Base-by-base conservation (phyloP, 2,113 vertebrate genomes). In the Acrocephalus kingi region DNA sequence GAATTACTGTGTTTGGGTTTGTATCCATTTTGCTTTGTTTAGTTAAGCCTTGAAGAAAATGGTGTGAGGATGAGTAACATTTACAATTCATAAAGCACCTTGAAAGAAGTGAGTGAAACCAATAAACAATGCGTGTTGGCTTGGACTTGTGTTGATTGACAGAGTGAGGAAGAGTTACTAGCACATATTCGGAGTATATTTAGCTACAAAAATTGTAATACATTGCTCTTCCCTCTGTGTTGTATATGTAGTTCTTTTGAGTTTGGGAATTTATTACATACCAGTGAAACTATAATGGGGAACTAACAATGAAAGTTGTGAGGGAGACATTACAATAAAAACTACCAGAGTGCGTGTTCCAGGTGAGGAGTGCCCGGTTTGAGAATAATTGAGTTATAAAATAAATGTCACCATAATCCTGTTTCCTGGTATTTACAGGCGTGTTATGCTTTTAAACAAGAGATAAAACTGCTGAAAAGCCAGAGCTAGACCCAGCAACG, bases 351-450 rank as follows among this genome's bases (percentile, higher is more conserved):
- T 49, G 37, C 9, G 2, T 31, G 18, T 76, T 76, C 83, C 20
- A 27, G 25, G n/a, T 66, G 15, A 58, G 43, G 33, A 83, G 37
- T 58, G 55, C 24, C 15, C 8, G 15, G 28, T 73, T 54, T 69
- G 67, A 49, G 46, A 88, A 71, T 18, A 88, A 43, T n/a, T 10
- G 55, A 77, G 18, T 83, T 85, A 13, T 25, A 4, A 79, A 54
- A 39, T 48, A 58, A 79, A 66, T 39, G 16, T 76, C 46, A 58
- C 22, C 1, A 2, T 91, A 62, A 85, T 79, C 20, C 63, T 81
- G 31, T 89, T 87, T 94, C 31, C 49, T 92, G 31, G 28, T 94
- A n/a, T 79, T 96, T 87, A 49, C 81, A 96, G 94, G 78, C 59
- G 41, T 89, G 58, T 41, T 72, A 74, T 90, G 86, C 80, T 84